Percentiles rank a stretch among this genome's conserved stretches.
phyloP scores from a whole-genome alignment of 2,113 vertebrate genomes.

The Rousettus leschenaultii region DNA sequence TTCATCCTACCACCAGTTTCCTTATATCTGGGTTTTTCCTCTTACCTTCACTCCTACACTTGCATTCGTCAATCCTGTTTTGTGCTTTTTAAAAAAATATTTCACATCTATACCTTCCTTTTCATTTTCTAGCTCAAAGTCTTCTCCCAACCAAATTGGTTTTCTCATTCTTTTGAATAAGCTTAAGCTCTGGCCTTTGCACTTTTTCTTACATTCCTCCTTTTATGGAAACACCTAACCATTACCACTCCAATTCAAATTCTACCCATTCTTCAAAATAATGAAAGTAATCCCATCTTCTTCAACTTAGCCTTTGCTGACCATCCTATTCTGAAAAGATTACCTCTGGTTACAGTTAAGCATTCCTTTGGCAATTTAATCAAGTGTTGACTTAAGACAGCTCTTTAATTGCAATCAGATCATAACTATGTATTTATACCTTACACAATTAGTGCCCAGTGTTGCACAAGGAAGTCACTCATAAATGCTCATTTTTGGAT shows the following conservation, averaged over 20 bases:
- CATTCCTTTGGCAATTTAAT: constrained; percentile 3
- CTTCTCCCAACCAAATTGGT: constrained; percentile 32
- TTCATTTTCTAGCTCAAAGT: background rate
- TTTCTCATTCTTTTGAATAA: constrained; percentile 17
- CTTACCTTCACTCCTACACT: background rate
- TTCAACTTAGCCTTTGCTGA: background rate
- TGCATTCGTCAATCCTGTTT: background rate
- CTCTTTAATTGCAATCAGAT: constrained; percentile 29
- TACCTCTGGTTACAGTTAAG: background rate
- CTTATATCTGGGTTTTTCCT: background rate
- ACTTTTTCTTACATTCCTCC: constrained; percentile 41
- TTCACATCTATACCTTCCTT: background rate
- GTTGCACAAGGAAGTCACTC: constrained; percentile 21
- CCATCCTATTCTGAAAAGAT: background rate
- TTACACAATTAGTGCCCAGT: background rate
- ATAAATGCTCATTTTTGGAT: constrained; percentile 26
- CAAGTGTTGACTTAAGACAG: background rate
- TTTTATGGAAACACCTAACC: background rate
- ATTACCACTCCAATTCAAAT: background rate
- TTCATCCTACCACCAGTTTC: background rate
- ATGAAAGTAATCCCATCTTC: background rate
- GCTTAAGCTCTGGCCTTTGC: background rate
- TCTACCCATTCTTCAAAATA: background rate
- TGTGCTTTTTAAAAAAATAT: background rate
- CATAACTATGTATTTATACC: constrained; percentile 20